Conservation (phyloP, 2,888 invertebrate genomes). For the Thymelicus lineola region DNA sequence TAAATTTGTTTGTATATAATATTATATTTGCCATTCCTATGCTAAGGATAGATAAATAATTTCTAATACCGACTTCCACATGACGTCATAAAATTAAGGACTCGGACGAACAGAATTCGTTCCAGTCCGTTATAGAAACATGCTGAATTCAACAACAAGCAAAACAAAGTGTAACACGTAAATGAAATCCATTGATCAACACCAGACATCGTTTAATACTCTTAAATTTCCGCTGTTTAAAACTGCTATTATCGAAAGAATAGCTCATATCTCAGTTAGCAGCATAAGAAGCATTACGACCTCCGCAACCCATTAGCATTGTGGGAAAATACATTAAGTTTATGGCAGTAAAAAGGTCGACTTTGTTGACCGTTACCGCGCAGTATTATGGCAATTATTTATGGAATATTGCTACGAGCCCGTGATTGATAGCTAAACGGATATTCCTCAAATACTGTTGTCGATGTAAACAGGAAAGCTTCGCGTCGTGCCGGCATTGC, state of each 20-base stretch:
- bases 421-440: constrained; percentile 3
- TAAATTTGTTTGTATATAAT: too few relatives aligned
- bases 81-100: too few relatives aligned
- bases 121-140: too few relatives aligned
- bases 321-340: constrained; percentile 22
- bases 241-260: constrained; percentile 4
- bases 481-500: not conserved
- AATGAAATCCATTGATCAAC: not conserved
- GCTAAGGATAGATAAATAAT: too few relatives aligned
- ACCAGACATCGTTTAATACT: not conserved
- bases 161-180: not conserved
- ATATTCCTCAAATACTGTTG: not conserved
- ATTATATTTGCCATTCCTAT: too few relatives aligned
- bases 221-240: not conserved
- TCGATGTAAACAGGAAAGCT: not conserved
- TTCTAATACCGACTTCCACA: too few relatives aligned
- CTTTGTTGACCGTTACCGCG: constrained; percentile 7
- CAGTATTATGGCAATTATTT: constrained; percentile 7
- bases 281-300: constrained; percentile 1
- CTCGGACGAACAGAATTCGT: too few relatives aligned
- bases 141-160: too few relatives aligned
- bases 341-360: constrained; percentile 22
- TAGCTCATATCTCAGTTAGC: not conserved
- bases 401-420: not conserved
- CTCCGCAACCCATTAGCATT: constrained; percentile 17